phyloP scores from a whole-genome alignment of 2,113 vertebrate genomes.

The Promerops cafer region DNA sequence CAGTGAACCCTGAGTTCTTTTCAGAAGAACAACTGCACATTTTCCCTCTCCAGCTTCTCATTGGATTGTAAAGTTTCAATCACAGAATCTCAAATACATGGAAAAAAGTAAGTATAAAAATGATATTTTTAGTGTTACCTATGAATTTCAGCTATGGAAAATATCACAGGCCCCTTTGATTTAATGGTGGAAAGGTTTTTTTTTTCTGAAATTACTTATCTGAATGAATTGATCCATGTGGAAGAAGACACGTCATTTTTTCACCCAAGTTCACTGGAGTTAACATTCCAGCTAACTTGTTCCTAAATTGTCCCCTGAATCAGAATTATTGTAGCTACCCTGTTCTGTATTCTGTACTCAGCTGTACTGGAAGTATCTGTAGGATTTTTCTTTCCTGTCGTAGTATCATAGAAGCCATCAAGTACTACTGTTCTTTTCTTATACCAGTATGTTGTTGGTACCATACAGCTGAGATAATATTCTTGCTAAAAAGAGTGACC shows the following conservation, averaged over 20 bases:
- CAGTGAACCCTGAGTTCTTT: background rate
- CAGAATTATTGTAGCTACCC: background rate
- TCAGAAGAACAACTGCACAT: background rate
- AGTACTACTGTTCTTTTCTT: background rate
- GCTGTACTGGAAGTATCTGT: background rate
- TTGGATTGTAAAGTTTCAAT: background rate
- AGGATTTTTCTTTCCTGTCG: background rate
- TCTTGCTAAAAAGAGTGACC: background rate
- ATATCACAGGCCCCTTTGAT: background rate
- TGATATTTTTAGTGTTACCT: background rate
- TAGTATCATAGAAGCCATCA: background rate
- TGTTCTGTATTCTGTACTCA: background rate
- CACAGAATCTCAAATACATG: background rate
- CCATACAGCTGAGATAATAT: background rate
- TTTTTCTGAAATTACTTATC: background rate
- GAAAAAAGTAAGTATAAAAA: background rate
- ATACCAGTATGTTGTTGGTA: background rate
- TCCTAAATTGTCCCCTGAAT: background rate
- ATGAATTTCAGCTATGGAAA: background rate
- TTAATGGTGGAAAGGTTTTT: background rate
- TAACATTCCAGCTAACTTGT: background rate
- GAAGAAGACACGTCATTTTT: background rate
- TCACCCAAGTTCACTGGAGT: background rate
- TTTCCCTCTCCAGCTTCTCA: background rate
- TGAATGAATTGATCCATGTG: background rate